Conservation (phyloP, 2,113 vertebrate species). For the Reinhardtius hippoglossoides region DNA sequence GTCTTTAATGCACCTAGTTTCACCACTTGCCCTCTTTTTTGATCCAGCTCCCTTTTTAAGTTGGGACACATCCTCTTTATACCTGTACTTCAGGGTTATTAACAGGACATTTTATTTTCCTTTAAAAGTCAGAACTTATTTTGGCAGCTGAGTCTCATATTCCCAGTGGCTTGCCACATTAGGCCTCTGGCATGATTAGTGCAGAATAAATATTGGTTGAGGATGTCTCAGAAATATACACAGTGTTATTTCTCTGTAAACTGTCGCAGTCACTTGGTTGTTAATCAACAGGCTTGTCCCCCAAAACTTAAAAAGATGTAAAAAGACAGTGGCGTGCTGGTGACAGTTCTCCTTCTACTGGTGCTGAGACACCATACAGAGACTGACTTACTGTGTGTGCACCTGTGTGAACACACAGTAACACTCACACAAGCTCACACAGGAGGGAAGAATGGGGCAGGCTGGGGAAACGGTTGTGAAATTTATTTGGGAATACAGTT, state of each 20-base stretch:
- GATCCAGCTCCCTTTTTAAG: conserved; percentile 23
- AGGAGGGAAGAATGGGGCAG: conserved; percentile 17
- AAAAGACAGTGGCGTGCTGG: conserved; percentile 38
- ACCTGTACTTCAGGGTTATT: conserved; percentile 68
- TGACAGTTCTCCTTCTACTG: too few species aligned
- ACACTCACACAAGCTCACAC: neutral
- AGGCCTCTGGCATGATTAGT: conserved; percentile 71
- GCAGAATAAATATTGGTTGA: conserved; percentile 65
- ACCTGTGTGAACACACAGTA: too few species aligned
- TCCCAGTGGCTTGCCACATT: conserved; percentile 41
- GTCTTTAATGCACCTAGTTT: conserved; percentile 55
- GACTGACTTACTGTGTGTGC: neutral
- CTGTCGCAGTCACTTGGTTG: conserved; percentile 29
- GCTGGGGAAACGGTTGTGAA: conserved; percentile 67
- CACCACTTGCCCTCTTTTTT: conserved; percentile 53
- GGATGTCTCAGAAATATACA: conserved; percentile 77
- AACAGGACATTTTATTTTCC: conserved; percentile 74
- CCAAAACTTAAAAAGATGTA: conserved; percentile 45
- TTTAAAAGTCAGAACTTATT: conserved; percentile 72
- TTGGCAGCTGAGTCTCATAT: conserved; percentile 47
- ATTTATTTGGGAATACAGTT: conserved; percentile 81
- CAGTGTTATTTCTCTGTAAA: conserved; percentile 41
- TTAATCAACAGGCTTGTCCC: conserved; percentile 40
- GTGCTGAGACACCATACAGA: conserved; percentile 6
- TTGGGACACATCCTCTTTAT: conserved; percentile 56